These are phyloP conservation scores for Chaetodon trifascialis DNA, from an alignment of 2,113 vertebrate genomes.

Conservation along the genomic window DNA sequence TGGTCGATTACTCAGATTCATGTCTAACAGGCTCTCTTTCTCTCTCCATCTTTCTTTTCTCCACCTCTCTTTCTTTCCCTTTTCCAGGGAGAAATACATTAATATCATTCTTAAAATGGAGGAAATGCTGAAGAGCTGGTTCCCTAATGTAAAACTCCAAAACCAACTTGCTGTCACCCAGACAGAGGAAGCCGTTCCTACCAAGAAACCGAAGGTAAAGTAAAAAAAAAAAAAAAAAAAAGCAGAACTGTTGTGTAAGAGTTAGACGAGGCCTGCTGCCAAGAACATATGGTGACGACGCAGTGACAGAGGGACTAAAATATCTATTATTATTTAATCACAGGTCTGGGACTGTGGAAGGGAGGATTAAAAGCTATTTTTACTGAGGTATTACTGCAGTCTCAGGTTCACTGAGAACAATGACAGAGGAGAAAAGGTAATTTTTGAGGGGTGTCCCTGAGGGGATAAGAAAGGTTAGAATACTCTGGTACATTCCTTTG, in stretches of 20 bases:
- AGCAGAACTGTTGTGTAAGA: conserved; percentile 53
- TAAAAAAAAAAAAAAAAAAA: conserved; percentile 23
- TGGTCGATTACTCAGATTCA: conserved; percentile 25
- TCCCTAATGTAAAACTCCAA: conserved; percentile 82
- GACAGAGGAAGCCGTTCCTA: conserved; percentile 65
- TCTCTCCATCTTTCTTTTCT: neutral
- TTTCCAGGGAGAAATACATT: conserved; percentile 82
- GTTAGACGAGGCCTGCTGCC: conserved; percentile 33
- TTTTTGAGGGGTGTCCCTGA: conserved; percentile 60
- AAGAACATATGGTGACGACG: conserved; percentile 49
- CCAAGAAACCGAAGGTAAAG: conserved; percentile 84
- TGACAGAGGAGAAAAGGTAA: conserved; percentile 66
- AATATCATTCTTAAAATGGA: conserved; percentile 88
- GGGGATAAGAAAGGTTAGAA: conserved; percentile 58
- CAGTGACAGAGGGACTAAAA: conserved; percentile 52
- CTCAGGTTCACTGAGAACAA: conserved; percentile 76
- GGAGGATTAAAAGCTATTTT: conserved; percentile 79
- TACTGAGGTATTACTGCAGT: conserved; percentile 62
- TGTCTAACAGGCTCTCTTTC: neutral
- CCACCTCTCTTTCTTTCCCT: neutral
- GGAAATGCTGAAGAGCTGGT: conserved; percentile 88
- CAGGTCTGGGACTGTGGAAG: conserved; percentile 51
- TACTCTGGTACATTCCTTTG: conserved; percentile 56
- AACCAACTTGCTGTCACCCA: conserved; percentile 64
- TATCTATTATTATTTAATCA: conserved; percentile 77